Evolutionary conservation across 2,113 vertebrate species (phyloP).

Genomic region (Spea multiplicata): DNA sequence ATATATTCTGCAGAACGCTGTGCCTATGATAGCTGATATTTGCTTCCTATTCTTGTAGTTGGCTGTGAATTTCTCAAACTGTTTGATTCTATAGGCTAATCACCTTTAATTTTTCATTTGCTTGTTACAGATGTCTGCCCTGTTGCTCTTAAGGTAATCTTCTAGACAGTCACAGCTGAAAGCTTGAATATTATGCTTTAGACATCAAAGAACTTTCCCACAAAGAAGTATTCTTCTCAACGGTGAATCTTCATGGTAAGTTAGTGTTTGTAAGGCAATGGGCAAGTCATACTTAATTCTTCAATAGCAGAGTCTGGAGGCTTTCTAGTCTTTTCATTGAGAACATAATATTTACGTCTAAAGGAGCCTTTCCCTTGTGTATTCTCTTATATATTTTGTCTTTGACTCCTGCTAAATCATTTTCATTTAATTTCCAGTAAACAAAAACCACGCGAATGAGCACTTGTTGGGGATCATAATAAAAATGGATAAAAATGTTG

Average conservation of each 20-base stretch:
- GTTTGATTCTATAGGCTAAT: conserved; percentile 66
- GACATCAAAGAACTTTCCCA: conserved; percentile 90
- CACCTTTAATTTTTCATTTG: conserved; percentile 84
- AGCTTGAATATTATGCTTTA: conserved; percentile 82
- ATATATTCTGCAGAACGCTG: conserved; percentile 3
- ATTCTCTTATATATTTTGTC: conserved; percentile 74
- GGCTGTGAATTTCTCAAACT: conserved; percentile 55
- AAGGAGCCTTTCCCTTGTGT: conserved; percentile 73
- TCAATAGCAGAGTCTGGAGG: conserved; percentile 88
- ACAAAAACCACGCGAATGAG: conserved; percentile 79
- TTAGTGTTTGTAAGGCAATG: conserved; percentile 99
- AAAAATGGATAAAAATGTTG: conserved; percentile 77
- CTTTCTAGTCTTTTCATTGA: conserved; percentile 85
- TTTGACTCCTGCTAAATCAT: conserved; percentile 72
- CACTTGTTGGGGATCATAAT: conserved; percentile 76
- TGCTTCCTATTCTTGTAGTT: conserved; percentile 48
- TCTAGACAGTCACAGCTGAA: conserved; percentile 85
- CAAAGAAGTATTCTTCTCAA: conserved; percentile 96
- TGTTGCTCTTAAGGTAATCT: conserved; percentile 84
- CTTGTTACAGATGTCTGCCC: conserved; percentile 80
- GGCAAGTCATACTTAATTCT: conserved; percentile 97
- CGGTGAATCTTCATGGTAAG: conserved; percentile 99
- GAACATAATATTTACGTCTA: conserved; percentile 95
- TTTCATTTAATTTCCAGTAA: conserved; percentile 81
- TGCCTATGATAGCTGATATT: conserved; percentile 40